phyloP scores from a whole-genome alignment of 1,140 invertebrate genomes.

The Sycophila sp. region DNA sequence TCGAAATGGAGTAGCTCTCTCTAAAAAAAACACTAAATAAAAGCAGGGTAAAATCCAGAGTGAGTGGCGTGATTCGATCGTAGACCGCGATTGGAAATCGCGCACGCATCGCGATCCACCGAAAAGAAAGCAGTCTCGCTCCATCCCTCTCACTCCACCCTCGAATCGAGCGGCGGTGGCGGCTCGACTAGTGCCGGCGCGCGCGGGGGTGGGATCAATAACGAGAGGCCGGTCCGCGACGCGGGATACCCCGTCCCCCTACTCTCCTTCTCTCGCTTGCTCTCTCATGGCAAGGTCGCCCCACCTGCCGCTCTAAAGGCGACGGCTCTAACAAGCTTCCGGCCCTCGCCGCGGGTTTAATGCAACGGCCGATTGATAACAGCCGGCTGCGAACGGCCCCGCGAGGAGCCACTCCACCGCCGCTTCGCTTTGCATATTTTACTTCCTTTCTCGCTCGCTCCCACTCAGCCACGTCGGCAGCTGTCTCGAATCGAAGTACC shows the following conservation, averaged over 20 bases:
- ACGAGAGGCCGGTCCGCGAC: not conserved
- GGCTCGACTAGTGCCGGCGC: not conserved
- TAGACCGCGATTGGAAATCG: too few relatives aligned
- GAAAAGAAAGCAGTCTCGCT: not conserved
- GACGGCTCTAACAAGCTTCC: not conserved
- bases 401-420: not conserved
- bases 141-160: not conserved
- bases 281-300: conserved; percentile 19
- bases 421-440: not conserved
- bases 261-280: not conserved
- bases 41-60: too few relatives aligned
- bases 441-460: not conserved
- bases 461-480: too few relatives aligned
- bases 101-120: not conserved
- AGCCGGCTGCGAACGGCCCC: not conserved
- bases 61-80: too few relatives aligned
- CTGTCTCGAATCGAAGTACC: too few relatives aligned
- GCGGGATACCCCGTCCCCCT: not conserved
- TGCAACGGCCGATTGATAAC: not conserved
- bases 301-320: not conserved
- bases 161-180: not conserved
- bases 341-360: too few relatives aligned
- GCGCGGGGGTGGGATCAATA: not conserved
- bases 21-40: too few relatives aligned
- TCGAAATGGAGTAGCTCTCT: too few relatives aligned